Conservation (phyloP, 2,888 invertebrate species). For the Apamea crenata region DNA sequence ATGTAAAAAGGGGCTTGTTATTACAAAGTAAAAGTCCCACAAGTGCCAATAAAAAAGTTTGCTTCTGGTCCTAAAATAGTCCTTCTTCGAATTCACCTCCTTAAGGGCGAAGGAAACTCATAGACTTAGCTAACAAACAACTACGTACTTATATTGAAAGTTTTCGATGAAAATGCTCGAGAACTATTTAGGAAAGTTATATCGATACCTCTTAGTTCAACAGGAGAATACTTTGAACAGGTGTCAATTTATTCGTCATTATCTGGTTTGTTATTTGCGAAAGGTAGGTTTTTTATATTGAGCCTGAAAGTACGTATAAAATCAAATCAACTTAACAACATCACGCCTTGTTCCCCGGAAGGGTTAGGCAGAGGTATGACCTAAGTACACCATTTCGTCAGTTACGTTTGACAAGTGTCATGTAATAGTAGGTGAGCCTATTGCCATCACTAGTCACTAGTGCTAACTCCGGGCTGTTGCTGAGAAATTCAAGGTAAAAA, state of each 20-base stretch:
- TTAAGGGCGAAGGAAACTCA: slow-evolving; percentile 6
- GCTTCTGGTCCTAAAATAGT: neutral
- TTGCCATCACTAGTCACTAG: no score
- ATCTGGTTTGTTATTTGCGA: neutral
- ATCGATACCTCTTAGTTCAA: slow-evolving; percentile 23
- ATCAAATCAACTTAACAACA: no score
- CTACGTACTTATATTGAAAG: slow-evolving; percentile 23
- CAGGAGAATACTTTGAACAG: neutral
- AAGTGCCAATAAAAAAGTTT: slow-evolving; percentile 35
- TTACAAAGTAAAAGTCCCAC: neutral
- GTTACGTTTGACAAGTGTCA: no score
- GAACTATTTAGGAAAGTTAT: slow-evolving; percentile 38
- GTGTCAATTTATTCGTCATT: neutral
- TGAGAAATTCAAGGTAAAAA: no score
- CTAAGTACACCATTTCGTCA: no score
- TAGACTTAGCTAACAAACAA: slow-evolving; percentile 18
- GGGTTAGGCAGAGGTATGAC: no score
- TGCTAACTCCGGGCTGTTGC: no score
- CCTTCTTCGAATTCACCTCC: neutral
- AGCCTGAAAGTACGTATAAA: no score
- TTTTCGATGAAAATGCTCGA: slow-evolving; percentile 24
- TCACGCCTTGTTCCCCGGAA: no score
- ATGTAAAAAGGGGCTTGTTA: neutral
- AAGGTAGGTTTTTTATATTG: neutral
- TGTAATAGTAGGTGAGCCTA: no score